Evolutionary conservation across 2,113 vertebrate species (phyloP), one percentile per base, ranked within the genome.

Genomic region (Pimephales promelas): DNA sequence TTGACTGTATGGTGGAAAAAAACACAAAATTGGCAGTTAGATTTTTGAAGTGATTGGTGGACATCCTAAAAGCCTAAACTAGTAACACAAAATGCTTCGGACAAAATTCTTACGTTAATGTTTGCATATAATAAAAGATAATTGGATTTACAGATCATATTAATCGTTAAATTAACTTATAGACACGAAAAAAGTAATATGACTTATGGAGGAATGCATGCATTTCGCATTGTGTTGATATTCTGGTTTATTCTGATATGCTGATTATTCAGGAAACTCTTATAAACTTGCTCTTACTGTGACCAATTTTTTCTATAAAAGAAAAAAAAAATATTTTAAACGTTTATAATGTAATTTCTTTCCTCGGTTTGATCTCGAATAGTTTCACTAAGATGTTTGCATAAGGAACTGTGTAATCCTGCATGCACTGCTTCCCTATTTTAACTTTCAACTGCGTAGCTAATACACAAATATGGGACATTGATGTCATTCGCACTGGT

Each of bases 401-500:
- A 14, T 34, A 13, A 64, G 78, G 28, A 80, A 52, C 24, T 20
- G 62, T 52, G 9, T n/a, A 79, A 54, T n/a, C 61, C 61, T 54
- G n/a, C 31, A 28, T 59, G 16, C n/a, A 31, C 10, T 62, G 76
- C 40, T 79, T 80, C 78, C 61, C 61, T 20, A 16, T 80, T 80
- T 68, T 20, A 80, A 49, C 78, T 80, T 66, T 80, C 1, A 66
- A 34, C 36, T 80, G 78, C 40, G 59, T 52, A 61, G 76, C 76
- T 45, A 79, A 61, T 79, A 40, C 77, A 62, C 26, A 40, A 28
- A 79, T 79, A 64, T 64, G 16, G 77, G 40, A 79, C 40, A 47
- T 9, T 28, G n/a, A 24, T 79, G 40, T 4, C 77, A 79, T 22
- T 79, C 20, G 26, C 26, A 18, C 43, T n/a, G 24, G 16, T 28